Percentiles rank a stretch among this genome's conserved stretches.
Evolutionary conservation across 2,888 invertebrate species (phyloP).

Genomic region (Notodonta ziczac): DNA sequence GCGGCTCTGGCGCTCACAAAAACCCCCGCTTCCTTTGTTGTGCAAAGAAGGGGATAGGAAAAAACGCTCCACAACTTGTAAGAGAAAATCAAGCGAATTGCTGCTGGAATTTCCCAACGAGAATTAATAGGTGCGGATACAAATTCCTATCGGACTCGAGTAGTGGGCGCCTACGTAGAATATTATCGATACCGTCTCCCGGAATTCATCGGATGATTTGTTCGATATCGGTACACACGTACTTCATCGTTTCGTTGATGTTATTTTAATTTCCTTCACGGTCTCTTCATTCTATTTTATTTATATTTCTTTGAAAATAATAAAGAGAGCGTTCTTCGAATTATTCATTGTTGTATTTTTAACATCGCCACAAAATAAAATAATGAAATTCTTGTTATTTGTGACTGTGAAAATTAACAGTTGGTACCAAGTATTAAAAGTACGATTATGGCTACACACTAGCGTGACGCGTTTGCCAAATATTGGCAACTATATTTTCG

Average conservation of each 20-base stretch:
- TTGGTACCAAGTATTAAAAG: too few relatives aligned
- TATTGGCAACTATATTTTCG: too few relatives aligned
- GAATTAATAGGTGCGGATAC: slow-evolving; percentile 48
- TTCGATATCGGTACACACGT: slow-evolving; percentile 2
- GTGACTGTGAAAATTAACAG: too few relatives aligned
- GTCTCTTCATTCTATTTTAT: not conserved
- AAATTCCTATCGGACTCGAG: slow-evolving; percentile 30
- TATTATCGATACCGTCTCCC: slow-evolving; percentile 9
- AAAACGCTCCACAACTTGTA: slow-evolving; percentile 51
- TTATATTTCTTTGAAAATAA: not conserved
- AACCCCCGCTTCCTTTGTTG: slow-evolving; percentile 57
- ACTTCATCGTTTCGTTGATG: slow-evolving; percentile 3
- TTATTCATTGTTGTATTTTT: not conserved
- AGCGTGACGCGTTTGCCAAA: too few relatives aligned
- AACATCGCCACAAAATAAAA: too few relatives aligned
- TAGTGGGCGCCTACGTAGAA: slow-evolving; percentile 15
- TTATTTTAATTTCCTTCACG: slow-evolving; percentile 3
- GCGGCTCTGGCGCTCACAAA: slow-evolving; percentile 47
- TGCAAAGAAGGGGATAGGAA: slow-evolving; percentile 49
- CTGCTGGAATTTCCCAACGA: slow-evolving; percentile 45
- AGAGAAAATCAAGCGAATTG: slow-evolving; percentile 61
- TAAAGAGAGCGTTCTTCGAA: not conserved
- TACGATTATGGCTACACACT: too few relatives aligned
- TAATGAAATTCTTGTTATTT: too few relatives aligned
- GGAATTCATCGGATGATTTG: slow-evolving; percentile 6